Evolutionary conservation across 2,797 vertebrate genomes (phyloP), one percentile per base, ranked within the genome.

Genomic region (Numenius phaeopus): DNA sequence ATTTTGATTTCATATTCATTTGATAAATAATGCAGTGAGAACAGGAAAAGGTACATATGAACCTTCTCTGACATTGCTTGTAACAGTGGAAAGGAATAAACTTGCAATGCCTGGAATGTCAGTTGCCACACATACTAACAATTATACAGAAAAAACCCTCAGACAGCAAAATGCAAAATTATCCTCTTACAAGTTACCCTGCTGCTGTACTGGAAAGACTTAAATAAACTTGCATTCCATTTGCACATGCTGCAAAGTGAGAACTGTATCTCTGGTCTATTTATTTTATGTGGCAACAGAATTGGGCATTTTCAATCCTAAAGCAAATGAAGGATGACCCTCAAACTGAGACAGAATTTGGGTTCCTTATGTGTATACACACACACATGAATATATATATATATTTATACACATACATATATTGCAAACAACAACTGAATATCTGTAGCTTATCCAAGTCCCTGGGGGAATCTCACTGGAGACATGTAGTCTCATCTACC

Each of bases 21-120:
- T 97, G 92, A 97, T 96, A 97, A 97, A 96, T 97, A 96, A 97
- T 96, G 92, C 94, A 97, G 90, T 78, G 96, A 96, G 90, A 97
- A 96, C 89, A 92, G 92, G 78, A 91, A 95, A 96, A 96, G 88
- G 83, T 93, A 89, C 88, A 65, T 75, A 87, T n/a, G 81, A 93
- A 81, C 64, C 67, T 90, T 64, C 59, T 89, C 78, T 96, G 94
- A 96, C 96, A 95, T 94, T 96, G 88, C 64, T 95, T 94, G 75
- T 85, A 96, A 90, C 77, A 87, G 49, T 83, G 75, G 86, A 87
- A 96, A 87, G 62, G 49, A 85, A 78, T 42, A 95, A 84, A 80
- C 72, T 95, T 12, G 2, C 44, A 42, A 47, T 49, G 80, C 64
- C 81, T 90, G 81, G 83, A 93, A 94, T 84, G 86, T 93, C 90